Percentiles rank a stretch among this genome's conserved stretches.
Conservation (phyloP, 2,888 invertebrate genomes). For the Trachelus iudaicus region DNA sequence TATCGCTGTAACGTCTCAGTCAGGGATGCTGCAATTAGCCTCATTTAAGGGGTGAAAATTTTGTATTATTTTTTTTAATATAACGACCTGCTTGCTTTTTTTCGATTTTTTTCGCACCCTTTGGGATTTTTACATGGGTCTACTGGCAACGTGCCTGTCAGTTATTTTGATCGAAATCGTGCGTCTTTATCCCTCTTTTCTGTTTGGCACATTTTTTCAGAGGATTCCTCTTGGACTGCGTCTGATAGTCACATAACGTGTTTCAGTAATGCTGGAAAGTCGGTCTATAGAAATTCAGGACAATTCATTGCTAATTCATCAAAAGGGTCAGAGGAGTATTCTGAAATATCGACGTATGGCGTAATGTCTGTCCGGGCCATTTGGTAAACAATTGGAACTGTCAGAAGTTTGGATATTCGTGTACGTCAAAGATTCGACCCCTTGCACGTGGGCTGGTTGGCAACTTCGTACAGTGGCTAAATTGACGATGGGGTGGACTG, state of each 20-base stretch:
- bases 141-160: too few relatives aligned
- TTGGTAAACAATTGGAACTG: slow-evolving; percentile 24
- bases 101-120: too few relatives aligned
- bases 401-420: slow-evolving; percentile 56
- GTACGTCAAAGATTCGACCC: slow-evolving; percentile 47
- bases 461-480: not conserved
- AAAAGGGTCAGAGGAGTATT: slow-evolving; percentile 30
- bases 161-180: too few relatives aligned
- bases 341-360: slow-evolving; percentile 7
- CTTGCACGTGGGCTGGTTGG: not conserved
- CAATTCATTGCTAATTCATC: slow-evolving; percentile 56
- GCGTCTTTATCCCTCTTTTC: not conserved
- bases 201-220: not conserved
- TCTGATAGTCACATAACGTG: too few relatives aligned
- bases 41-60: not conserved
- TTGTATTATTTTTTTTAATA: too few relatives aligned
- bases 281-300: not conserved
- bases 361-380: slow-evolving; percentile 11
- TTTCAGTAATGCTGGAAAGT: too few relatives aligned
- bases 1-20: not conserved
- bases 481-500: not conserved
- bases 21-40: not conserved
- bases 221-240: too few relatives aligned
- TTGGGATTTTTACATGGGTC: too few relatives aligned
- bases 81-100: too few relatives aligned